These are phyloP conservation scores for Podarcis raffonei DNA, from an alignment of 2,113 vertebrate genomes.

Conservation along the genomic window DNA sequence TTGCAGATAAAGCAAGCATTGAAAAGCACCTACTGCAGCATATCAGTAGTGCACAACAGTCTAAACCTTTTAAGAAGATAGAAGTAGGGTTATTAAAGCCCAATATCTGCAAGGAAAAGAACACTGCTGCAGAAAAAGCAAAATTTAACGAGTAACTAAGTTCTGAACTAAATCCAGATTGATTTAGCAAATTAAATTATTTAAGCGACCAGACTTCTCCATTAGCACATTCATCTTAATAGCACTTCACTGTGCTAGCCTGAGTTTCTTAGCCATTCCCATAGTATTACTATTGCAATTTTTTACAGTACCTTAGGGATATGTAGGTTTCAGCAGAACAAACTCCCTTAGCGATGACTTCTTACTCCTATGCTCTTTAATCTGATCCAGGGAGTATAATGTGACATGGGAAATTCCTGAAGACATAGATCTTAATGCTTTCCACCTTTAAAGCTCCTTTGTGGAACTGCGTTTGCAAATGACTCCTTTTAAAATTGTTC, in stretches of 20 bases:
- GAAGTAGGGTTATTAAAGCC: background rate
- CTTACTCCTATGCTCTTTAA: background rate
- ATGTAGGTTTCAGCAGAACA: background rate
- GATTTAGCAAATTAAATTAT: conserved; percentile 22
- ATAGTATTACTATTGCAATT: background rate
- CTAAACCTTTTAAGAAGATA: background rate
- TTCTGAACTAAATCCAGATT: conserved; percentile 12
- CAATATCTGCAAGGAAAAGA: background rate
- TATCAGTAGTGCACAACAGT: conserved; percentile 4
- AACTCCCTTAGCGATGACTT: background rate
- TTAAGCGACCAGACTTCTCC: conserved; percentile 19
- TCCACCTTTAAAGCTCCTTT: background rate
- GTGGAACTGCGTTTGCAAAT: background rate
- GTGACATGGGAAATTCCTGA: background rate
- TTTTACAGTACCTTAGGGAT: background rate
- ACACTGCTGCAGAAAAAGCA: background rate
- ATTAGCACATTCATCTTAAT: background rate
- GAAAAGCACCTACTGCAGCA: background rate
- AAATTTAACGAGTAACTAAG: conserved; percentile 21
- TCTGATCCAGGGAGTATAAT: background rate
- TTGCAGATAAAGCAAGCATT: background rate
- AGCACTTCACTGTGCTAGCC: background rate
- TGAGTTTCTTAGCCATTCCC: background rate
- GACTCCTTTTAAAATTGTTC: background rate
- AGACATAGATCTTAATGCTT: background rate